Percentiles rank a stretch among this genome's conserved stretches.
Evolutionary conservation across 2,113 vertebrate genomes (phyloP).

Genomic region (Dasyprocta punctata): DNA sequence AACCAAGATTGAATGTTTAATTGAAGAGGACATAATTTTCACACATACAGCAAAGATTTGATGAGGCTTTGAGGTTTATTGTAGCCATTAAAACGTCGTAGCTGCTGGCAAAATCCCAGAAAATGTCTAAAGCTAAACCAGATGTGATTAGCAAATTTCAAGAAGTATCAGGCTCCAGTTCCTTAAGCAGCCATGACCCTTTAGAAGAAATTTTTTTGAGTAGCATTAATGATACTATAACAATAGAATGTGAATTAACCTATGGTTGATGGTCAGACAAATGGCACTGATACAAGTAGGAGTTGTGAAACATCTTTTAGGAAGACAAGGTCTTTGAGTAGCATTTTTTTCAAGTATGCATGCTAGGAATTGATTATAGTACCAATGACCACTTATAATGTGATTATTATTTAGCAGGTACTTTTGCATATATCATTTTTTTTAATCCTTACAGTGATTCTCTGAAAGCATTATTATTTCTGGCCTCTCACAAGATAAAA

Average conservation of each 20-base stretch:
- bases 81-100: constrained; percentile 89
- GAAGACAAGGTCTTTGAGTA: neutral
- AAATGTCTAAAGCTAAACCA: constrained; percentile 90
- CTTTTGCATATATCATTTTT: neutral
- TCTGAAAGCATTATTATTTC: neutral
- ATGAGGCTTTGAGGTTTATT: constrained; percentile 91
- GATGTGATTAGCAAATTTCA: constrained; percentile 88
- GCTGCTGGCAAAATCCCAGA: constrained; percentile 90
- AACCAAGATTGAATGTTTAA: constrained; percentile 87
- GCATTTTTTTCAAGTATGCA: neutral
- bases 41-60: constrained; percentile 89
- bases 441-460: neutral
- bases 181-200: constrained; percentile 79
- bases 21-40: constrained; percentile 90
- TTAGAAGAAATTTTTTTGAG: constrained; percentile 82
- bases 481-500: neutral
- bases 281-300: neutral
- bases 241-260: neutral
- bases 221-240: constrained; percentile 70
- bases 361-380: neutral
- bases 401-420: neutral
- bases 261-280: neutral
- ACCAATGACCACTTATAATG: neutral
- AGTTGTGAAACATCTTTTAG: neutral
- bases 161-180: constrained; percentile 79